Evolutionary conservation across 2,888 invertebrate species (phyloP), one percentile per base, ranked within the genome.

Genomic region (Hypsopygia costalis): DNA sequence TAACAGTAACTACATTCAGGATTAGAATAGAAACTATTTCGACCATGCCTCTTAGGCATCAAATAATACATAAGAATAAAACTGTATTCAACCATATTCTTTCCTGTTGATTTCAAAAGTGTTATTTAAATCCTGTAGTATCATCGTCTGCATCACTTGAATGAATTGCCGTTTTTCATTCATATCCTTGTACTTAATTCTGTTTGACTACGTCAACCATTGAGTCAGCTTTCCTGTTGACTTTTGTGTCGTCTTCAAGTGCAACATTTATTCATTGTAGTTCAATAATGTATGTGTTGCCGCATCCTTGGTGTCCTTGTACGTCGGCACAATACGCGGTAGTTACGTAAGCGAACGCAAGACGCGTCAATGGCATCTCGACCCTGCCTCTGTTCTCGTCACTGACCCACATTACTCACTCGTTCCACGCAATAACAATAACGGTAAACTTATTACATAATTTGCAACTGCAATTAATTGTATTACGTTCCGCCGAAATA

Each of bases 351-450:
- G 61, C 55, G 56, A 67, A 55, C 25, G 54, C 55, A 73, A 79
- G 69, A 72, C 69, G 68, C 79, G 78, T 82, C 85, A 83, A 81
- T 77, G 81, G 79, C 81, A 82, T 81, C 81, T 81, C 81, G 86
- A 85, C 85, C 86, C 83, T 82, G 85, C 75, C 69, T 75, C 74
- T 67, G 73, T 75, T 81, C 81, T 83, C 76, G 81, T 78, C 78
- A 83, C 77, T 85, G 87, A 85, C 87, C 85, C 85, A 86, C 83
- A 83, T 86, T 70, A 73, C 75, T 72, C 72, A 71, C 67, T 68
- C 69, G 68, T 63, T 69, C 59, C 66, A 68, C 70, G 69, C 68
- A 79, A 77, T 75, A 75, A 74, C 79, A 75, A 79, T 79, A 80
- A 78, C 80, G 75, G 76, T 69, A 68, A 67, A 70, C 59, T 67